Evolutionary conservation across 2,113 vertebrate genomes (phyloP).

Genomic region (Ageneiosus marmoratus): DNA sequence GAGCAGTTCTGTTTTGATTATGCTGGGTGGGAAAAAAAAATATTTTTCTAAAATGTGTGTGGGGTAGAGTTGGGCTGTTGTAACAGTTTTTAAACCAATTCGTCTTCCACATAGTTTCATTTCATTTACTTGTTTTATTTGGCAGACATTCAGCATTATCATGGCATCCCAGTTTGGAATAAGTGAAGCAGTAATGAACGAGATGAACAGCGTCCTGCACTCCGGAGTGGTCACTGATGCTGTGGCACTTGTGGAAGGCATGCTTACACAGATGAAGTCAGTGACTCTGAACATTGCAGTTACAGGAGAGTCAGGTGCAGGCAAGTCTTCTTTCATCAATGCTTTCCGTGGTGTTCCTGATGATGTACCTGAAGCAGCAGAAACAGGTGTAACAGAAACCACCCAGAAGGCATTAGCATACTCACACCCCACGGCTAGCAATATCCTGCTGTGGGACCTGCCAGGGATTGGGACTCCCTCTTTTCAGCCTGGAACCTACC

Average conservation of each 20-base stretch:
- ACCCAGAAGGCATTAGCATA: slow-evolving; percentile 43
- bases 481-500: slow-evolving; percentile 50
- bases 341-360: slow-evolving; percentile 54
- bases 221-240: neutral
- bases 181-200: slow-evolving; percentile 24
- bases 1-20: neutral
- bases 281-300: slow-evolving; percentile 55
- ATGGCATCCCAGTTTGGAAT: slow-evolving; percentile 26
- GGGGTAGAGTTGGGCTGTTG: neutral
- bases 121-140: neutral
- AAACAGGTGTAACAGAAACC: slow-evolving; percentile 50
- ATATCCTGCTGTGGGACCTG: slow-evolving; percentile 59
- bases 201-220: slow-evolving; percentile 16
- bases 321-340: slow-evolving; percentile 60
- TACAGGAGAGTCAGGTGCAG: slow-evolving; percentile 55
- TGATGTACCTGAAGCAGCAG: slow-evolving; percentile 44
- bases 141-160: neutral
- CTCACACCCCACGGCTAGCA: slow-evolving; percentile 48
- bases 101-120: neutral
- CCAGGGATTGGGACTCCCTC: slow-evolving; percentile 51
- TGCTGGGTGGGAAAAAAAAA: neutral
- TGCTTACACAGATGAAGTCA: slow-evolving; percentile 12
- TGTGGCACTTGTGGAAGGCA: slow-evolving; percentile 25
- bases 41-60: neutral
- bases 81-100: neutral